Evolutionary conservation across 2,113 vertebrate species (phyloP), one percentile per base, ranked within the genome.

Genomic region (Hippopotamus amphibius): DNA sequence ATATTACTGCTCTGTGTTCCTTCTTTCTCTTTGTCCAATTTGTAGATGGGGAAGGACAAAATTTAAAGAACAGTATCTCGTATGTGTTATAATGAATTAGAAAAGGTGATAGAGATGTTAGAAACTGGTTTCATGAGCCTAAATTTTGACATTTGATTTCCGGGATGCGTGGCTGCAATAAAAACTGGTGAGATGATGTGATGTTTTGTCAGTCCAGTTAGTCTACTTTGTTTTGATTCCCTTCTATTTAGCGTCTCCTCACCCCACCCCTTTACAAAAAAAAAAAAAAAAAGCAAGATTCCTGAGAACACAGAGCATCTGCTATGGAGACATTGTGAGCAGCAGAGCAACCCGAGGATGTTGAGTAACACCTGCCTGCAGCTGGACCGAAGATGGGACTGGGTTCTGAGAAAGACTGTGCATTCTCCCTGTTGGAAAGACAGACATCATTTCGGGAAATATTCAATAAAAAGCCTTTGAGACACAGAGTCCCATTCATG

Each of bases 401-500:
- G 90, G 71, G 88, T 96, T 98, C 95, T 16, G 91, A 98, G 97
- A 98, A 98, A 93, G 97, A 91, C 0, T 94, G 86, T 10, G 72
- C 46, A 91, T 91, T 93, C 94, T 96, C 95, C 80, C 95, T 90
- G 15, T 96, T 98, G 98, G 97, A 98, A 98, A 98, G 92, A 98
- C 88, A 98, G 97, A 95, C 92, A 96, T 98, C 95, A 97, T 97
- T 98, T 98, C 72, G 77, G 66, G 97, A 98, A 98, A 97, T 89
- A 97, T 96, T 98, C 97, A 98, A 98, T 98, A 98, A 98, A 98
- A 98, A 97, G 81, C 84, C 84, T 98, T 97, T 97, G 97, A 98
- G 91, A 97, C 96, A 98, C 97, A 98, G 97, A 93, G 98, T 96
- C 97, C 77, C 97, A 98, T 98, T 98, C 97, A 97, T 61, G 63